Evolutionary conservation across 64 coral and sea anemone species (phyloP).

Genomic region (Dendrophyllia cribrosa): DNA sequence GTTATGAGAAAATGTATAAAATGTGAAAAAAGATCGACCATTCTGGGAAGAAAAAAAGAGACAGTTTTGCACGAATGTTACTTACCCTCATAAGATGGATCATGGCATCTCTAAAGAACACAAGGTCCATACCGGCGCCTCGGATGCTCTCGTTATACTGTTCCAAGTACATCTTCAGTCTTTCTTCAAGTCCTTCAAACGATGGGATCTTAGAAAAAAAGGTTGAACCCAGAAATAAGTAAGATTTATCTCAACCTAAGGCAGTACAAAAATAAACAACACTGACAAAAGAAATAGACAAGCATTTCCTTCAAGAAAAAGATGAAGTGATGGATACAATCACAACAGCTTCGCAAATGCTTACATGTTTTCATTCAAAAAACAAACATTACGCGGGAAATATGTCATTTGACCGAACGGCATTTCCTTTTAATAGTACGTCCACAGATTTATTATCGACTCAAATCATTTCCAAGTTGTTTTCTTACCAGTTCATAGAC

Average conservation of each 20-base stretch:
- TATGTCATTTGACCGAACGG: background rate
- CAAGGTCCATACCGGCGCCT: constrained; percentile 97
- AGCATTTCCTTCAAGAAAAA: background rate
- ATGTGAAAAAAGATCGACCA: background rate
- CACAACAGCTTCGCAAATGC: too few species aligned
- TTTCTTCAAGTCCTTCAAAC: constrained; percentile 77
- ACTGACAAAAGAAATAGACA: background rate
- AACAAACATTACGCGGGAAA: background rate
- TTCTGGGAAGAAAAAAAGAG: too few species aligned
- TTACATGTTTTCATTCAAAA: background rate
- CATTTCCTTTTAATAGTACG: too few species aligned
- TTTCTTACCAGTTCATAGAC: constrained; percentile 92
- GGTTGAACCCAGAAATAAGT: background rate
- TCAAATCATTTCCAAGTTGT: background rate
- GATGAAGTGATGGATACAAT: too few species aligned
- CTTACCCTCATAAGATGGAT: constrained; percentile 95
- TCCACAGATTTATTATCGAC: too few species aligned
- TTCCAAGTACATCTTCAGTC: constrained; percentile 84
- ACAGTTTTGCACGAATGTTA: background rate
- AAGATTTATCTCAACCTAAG: background rate
- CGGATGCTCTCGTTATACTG: constrained; percentile 96
- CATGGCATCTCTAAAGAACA: constrained; percentile 98
- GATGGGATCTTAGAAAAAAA: constrained; percentile 73
- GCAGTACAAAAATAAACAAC: background rate
- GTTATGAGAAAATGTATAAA: background rate